Evolutionary conservation across 2,797 vertebrate species (phyloP).

Genomic region (Malurus splendens): DNA sequence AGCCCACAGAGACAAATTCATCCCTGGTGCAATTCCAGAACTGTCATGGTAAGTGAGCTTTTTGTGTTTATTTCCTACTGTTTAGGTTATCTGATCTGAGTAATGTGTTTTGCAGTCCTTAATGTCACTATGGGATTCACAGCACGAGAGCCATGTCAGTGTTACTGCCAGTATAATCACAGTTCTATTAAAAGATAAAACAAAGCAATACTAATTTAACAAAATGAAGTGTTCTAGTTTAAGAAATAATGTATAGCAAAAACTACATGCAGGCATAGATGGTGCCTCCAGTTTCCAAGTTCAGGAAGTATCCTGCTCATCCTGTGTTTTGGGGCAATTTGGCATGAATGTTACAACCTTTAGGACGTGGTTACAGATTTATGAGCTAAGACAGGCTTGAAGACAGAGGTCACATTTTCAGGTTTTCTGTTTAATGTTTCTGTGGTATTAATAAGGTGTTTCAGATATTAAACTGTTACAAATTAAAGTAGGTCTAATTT

Average conservation of each 20-base stretch:
- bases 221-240: background rate
- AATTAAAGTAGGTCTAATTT: background rate
- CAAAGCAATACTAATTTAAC: background rate
- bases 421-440: background rate
- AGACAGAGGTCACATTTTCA: background rate
- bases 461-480: background rate
- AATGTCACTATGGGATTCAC: background rate
- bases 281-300: background rate
- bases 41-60: slow-evolving; percentile 33
- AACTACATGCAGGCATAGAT: background rate
- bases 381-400: background rate
- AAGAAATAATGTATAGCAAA: background rate
- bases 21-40: background rate
- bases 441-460: background rate
- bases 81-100: background rate
- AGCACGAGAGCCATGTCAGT: background rate
- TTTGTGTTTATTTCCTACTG: slow-evolving; percentile 14
- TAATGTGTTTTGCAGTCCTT: background rate
- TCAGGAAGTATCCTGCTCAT: background rate
- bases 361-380: background rate
- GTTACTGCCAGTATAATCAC: background rate
- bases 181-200: background rate
- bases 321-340: background rate
- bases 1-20: background rate
- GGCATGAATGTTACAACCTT: background rate